Evolutionary conservation across 2,888 invertebrate genomes (phyloP).

Genomic region (Trisateles emortualis): DNA sequence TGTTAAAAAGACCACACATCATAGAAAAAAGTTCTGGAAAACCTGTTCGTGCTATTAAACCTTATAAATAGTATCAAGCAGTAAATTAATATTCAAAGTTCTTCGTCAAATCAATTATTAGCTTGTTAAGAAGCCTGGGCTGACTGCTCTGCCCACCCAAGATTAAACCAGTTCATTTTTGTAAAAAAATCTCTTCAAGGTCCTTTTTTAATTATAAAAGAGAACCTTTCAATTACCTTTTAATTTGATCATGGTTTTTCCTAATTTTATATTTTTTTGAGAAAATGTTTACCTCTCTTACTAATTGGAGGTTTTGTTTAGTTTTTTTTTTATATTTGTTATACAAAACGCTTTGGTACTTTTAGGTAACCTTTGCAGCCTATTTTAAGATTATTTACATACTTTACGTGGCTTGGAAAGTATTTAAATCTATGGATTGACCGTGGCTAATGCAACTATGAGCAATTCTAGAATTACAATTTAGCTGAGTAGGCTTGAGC

Average conservation of each 20-base stretch:
- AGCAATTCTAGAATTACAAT: too few species aligned
- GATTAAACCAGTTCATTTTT: background rate
- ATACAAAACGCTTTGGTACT: too few species aligned
- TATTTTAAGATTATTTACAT: too few species aligned
- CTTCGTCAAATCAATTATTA: background rate
- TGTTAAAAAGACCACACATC: too few species aligned
- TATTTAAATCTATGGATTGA: too few species aligned
- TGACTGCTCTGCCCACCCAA: background rate
- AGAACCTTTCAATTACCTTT: conserved; percentile 28
- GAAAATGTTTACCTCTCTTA: background rate
- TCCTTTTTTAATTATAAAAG: conserved; percentile 35
- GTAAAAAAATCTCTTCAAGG: conserved; percentile 12
- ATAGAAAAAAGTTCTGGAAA: background rate
- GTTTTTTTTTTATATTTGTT: background rate
- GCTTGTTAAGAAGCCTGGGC: background rate
- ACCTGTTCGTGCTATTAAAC: background rate
- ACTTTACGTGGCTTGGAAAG: too few species aligned
- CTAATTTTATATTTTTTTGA: conserved; percentile 22
- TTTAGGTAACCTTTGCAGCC: too few species aligned
- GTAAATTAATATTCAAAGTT: background rate
- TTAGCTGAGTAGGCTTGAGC: too few species aligned
- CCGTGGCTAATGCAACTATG: too few species aligned
- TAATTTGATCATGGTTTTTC: conserved; percentile 29
- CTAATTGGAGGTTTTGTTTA: background rate
- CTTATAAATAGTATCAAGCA: background rate